A percentile compares a stretch with the other conserved stretches of the same genome.
These are phyloP conservation scores for Gila orcuttii DNA, from an alignment of 2,113 vertebrate species.

Conservation along the genomic window DNA sequence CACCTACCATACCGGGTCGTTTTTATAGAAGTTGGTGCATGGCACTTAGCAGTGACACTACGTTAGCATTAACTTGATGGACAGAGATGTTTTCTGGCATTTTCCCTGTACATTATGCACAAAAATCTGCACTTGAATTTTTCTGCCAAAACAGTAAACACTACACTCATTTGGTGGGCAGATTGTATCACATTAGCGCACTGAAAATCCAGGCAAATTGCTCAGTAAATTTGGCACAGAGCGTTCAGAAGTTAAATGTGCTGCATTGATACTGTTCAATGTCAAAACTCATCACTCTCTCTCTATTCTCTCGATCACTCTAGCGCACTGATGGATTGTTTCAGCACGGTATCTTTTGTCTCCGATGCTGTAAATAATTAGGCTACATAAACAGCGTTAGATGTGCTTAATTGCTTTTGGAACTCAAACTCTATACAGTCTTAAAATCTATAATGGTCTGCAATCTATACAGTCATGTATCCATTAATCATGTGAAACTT, in stretches of 20 bases:
- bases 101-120: conserved; percentile 26
- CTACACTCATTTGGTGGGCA: conserved; percentile 31
- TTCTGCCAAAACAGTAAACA: conserved; percentile 34
- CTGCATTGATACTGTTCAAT: conserved; percentile 29
- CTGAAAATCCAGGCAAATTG: conserved; percentile 28
- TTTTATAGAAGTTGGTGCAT: background rate
- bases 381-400: conserved; percentile 59
- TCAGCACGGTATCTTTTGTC: conserved; percentile 51
- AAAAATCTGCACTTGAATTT: conserved; percentile 26
- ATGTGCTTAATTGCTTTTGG: conserved; percentile 61
- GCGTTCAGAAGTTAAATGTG: conserved; percentile 47
- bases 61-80: conserved; percentile 19
- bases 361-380: conserved; percentile 60
- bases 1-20: background rate
- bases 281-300: conserved; percentile 39
- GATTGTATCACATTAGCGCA: conserved; percentile 50
- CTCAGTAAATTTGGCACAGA: conserved; percentile 19
- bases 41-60: background rate
- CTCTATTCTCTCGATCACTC: conserved; percentile 6
- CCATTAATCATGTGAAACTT: no score
- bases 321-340: conserved; percentile 39
- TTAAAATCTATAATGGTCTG: conserved; percentile 16
- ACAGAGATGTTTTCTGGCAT: conserved; percentile 7
- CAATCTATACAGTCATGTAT: no score
- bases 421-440: conserved; percentile 57